Base-by-base conservation (phyloP, 2,113 vertebrate species). In the Trogon surrucura region DNA sequence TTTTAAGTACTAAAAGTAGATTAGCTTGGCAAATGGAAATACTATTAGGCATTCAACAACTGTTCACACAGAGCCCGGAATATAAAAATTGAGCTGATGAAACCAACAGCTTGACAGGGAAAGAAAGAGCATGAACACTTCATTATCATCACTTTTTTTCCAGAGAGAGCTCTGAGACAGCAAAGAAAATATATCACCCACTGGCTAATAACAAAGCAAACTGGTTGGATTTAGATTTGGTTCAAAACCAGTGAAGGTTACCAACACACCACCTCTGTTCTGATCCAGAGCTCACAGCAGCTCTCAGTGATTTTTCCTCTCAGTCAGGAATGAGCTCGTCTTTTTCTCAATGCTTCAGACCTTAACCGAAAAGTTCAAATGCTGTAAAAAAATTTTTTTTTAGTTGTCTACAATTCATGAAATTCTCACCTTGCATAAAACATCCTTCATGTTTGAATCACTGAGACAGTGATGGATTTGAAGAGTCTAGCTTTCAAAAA, bases 1-100 rank as follows among this genome's bases (percentile, higher is more conserved):
- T 94, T 89, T 60, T 83, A 73, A 94, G 54, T 75, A 85, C 22
- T 71, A 57, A 75, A 81, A 96, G 61, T 80, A 50, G 89, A 62
- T 86, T 83, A 70, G 15, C 32, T 74, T 65, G 27, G 73, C 56
- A 94, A 95, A 88, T 53, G 1, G 36, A 75, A 89, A 32, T 51
- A 51, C 78, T 72, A 85, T 64, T 85, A 89, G 41, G 30, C 54
- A 91, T 81, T 93, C 50, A 92, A 57, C 27, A 70, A 62, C 41
- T 85, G 74, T 61, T 94, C 72, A 38, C 27, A 66, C 51, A 75
- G n/a, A 77, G 41, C 25, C 69, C 69, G n/a, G 38, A 92, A 88
- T 13, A 88, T n/a, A 85, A 93, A 91, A 77, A n/a, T 32, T 62
- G 22, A 93, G 60, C 60, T 70, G 48, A 89, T 75, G 32, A 85